These are phyloP conservation scores for Acrocephalus kingi DNA, from an alignment of 2,113 vertebrate genomes.

Conservation along the genomic window DNA sequence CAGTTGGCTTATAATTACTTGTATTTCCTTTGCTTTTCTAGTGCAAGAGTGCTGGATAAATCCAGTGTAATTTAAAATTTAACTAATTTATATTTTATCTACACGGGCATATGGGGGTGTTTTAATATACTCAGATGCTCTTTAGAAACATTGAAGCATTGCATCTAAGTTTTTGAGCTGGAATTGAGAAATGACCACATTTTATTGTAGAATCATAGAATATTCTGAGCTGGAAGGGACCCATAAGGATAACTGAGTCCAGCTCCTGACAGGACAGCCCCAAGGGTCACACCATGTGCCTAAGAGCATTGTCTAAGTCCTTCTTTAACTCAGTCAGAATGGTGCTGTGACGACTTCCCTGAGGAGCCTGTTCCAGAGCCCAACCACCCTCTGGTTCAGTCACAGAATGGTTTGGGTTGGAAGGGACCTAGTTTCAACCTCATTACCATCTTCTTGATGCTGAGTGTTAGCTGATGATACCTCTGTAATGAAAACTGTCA, in stretches of 20 bases:
- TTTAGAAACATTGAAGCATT: background rate
- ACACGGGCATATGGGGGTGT: background rate
- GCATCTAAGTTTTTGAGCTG: background rate
- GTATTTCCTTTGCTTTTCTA: background rate
- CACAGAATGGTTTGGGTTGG: background rate
- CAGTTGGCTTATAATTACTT: constrained; percentile 25
- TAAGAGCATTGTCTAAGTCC: background rate
- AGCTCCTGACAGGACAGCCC: background rate
- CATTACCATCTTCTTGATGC: background rate
- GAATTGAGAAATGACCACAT: background rate
- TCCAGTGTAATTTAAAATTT: background rate
- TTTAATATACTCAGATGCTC: background rate
- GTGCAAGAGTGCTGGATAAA: background rate
- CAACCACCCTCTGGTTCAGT: background rate
- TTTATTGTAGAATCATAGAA: background rate
- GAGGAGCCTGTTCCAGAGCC: background rate
- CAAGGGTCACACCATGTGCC: background rate
- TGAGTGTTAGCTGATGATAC: background rate
- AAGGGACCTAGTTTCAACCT: background rate
- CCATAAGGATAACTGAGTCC: background rate
- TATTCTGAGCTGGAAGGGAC: background rate
- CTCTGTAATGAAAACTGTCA: background rate
- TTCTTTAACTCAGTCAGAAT: background rate
- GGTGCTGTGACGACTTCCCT: background rate
- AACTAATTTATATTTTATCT: constrained; percentile 8